Base-by-base conservation (phyloP, 92 coral and sea anemone genomes). In the Palythoa caribaeorum region DNA sequence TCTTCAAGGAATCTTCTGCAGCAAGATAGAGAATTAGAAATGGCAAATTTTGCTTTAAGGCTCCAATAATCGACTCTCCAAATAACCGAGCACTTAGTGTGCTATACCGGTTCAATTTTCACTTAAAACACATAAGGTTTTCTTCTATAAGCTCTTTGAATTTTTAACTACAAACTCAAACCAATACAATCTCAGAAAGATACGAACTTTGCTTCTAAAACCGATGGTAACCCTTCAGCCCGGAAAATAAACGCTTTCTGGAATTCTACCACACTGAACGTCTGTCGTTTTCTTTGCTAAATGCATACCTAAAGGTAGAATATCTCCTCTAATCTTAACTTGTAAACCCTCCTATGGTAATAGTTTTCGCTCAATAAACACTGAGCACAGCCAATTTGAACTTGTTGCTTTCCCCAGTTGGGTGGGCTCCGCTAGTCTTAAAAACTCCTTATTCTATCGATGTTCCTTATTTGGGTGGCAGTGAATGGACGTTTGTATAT, bases 151-250 rank as follows among this genome's bases (percentile, higher is more conserved):
- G 70, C 28, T 3, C 4, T 63, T 44, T 63, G 0, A 1, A 16
- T 9, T 9, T n/a, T 63, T 63, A 44, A 44, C 0, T 63, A 0
- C 6, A 59, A 59, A 59, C 65, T 14, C 6, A 59, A 59, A 59
- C 16, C 20, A 20, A 17, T 4, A 17, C 70, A 17, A 17, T n/a
- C 8, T 63, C 8, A 5, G 50, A 44, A 44, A 44, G 6, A 44
- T 44, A 44, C 50, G 6, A 44, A 3, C 50, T 17, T 63, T 63
- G 9, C 70, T 63, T 63, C 39, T 37, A 28, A 70, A 28, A 16
- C 44, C 74, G 74, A 70, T 36, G 47, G 10, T 70, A 70, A 36
- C 44, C 75, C 28, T 70, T 70, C 44, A 70, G 75, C 47, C 75
- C 40, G 1, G 9, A 6, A 70, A 15, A 17, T 70, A 2, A 70